Evolutionary conservation across 2,888 invertebrate genomes (phyloP).

Genomic region (Campoletis raptor): DNA sequence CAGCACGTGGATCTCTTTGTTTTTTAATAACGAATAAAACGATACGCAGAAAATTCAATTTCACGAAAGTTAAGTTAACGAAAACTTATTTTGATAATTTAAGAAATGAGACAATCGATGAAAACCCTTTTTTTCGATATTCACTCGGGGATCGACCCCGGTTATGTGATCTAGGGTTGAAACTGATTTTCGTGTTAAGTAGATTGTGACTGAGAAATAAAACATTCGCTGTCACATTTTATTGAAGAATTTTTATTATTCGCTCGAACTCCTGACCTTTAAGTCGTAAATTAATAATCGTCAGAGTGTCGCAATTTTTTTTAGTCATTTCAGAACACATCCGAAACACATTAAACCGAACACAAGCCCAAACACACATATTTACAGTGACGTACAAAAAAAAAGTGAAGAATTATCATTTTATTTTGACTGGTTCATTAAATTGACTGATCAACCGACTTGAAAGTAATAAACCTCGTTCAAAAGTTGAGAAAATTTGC

Average conservation of each 20-base stretch:
- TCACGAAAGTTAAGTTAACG: no score
- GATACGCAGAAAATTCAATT: no score
- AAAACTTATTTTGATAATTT: background rate
- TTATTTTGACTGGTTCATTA: no score
- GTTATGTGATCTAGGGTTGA: background rate
- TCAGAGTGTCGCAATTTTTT: background rate
- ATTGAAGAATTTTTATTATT: background rate
- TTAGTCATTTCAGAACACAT: background rate
- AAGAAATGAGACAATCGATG: background rate
- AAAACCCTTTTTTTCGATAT: background rate
- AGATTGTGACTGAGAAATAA: background rate
- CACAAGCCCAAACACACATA: background rate
- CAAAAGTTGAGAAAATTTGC: no score
- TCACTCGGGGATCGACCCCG: no score
- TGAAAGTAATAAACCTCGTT: no score
- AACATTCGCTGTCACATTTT: background rate
- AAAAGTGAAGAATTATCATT: no score
- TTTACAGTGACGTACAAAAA: no score
- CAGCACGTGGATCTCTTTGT: no score
- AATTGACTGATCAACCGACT: no score
- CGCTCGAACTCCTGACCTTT: background rate
- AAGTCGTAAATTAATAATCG: background rate
- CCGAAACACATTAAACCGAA: background rate
- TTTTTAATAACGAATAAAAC: no score
- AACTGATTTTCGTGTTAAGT: background rate